Conservation (phyloP, 2,113 vertebrate species). For the Hylia prasina region DNA sequence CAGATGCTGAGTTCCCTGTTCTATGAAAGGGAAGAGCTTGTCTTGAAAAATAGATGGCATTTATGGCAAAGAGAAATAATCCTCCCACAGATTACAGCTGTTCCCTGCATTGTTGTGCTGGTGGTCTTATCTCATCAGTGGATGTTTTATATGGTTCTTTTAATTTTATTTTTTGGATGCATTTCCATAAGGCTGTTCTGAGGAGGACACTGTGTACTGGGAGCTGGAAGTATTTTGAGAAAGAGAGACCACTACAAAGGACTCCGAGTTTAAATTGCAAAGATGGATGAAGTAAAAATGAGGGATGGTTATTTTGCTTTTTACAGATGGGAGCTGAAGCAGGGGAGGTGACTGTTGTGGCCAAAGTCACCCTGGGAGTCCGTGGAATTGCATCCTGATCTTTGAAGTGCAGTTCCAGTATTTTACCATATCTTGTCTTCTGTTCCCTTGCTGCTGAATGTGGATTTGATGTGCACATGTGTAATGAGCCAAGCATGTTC, state of each 20-base stretch:
- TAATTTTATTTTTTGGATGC: background rate
- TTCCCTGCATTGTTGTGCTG: slow-evolving; percentile 5
- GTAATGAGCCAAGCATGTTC: background rate
- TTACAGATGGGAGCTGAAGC: background rate
- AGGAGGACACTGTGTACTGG: background rate
- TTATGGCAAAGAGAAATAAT: slow-evolving; percentile 22
- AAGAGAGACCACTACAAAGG: slow-evolving; percentile 8
- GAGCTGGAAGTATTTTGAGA: background rate
- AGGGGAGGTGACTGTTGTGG: slow-evolving; percentile 13
- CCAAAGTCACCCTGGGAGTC: slow-evolving; percentile 15
- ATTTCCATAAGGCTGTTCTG: background rate
- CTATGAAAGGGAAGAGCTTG: background rate
- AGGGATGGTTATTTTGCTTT: background rate
- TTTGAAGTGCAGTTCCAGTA: background rate
- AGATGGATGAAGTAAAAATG: slow-evolving; percentile 10
- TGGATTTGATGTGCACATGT: background rate
- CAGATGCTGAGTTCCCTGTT: background rate
- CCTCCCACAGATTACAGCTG: slow-evolving; percentile 46
- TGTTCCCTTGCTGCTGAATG: background rate
- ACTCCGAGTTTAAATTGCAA: background rate
- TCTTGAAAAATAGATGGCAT: slow-evolving; percentile 10
- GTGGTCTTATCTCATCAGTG: slow-evolving; percentile 33
- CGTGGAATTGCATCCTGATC: background rate
- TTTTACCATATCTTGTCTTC: background rate
- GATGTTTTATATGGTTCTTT: background rate